Evolutionary conservation across 2,113 vertebrate species (phyloP), one percentile per base, ranked within the genome.

Genomic region (Tychaedon coryphoeus): DNA sequence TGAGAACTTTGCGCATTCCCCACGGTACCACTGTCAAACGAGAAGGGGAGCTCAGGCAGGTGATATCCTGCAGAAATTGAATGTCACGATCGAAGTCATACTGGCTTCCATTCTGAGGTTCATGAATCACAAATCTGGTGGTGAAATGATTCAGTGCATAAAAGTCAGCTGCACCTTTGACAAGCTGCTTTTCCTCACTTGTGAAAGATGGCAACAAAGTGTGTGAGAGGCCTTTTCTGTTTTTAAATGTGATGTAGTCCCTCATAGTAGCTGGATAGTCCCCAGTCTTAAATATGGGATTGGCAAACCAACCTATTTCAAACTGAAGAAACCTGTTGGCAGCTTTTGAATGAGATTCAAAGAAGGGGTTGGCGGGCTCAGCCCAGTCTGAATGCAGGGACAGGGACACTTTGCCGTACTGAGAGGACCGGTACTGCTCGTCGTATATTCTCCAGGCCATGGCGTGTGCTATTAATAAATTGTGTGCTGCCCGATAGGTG

Each of bases 61-160:
- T 99, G 93, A 98, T 97, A 84, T 99, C 99, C 58, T 98, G 97
- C 61, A 99, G 98, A 48, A 98, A 98, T 12, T 97, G 88, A 50
- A 98, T 97, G 64, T 98, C 98, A 17, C 97, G 97, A 80, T 99
- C 98, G 9, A 89, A 95, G 29, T 96, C 91, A 28, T 97, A 95
- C 78, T 86, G 95, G 96, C 95, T 98, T 78, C 97, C 97, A 4
- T 93, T 93, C 73, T 94, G 88, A 54, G 51, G 72, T n/a, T 95
- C 95, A 0, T 98, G 98, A 69, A 98, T 96, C 78, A 99, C 98
- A 61, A 99, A 97, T 50, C 98, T 98, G 3, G 99, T 99, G 47
- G 99, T 99, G 88, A 99, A 99, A 96, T 99, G 99, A 94, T 99
- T 99, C 40, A 99, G 93, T 0, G 99, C 99, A 0, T 98, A 98